These are phyloP conservation scores for Julus scandinavius DNA, from an alignment of 2,888 invertebrate species.

Conservation along the genomic window DNA sequence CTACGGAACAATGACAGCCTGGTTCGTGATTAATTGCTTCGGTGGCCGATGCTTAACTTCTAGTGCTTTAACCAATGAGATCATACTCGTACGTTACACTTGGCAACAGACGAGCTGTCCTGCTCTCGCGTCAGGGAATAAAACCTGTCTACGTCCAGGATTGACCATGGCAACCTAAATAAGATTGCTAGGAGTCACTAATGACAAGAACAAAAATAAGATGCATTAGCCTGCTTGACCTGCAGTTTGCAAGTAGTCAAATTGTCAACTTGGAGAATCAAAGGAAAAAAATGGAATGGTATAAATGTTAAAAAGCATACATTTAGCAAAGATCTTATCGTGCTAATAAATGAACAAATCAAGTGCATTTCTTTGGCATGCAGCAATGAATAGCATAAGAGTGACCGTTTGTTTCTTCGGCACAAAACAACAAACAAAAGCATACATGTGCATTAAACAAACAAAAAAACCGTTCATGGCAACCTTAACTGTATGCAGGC, in stretches of 20 bases:
- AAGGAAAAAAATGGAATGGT: conserved; percentile 14
- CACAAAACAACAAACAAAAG: not conserved
- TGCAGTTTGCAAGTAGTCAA: not conserved
- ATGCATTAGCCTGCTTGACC: too few species aligned
- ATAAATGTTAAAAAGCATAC: conserved; percentile 26
- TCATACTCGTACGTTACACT: too few species aligned
- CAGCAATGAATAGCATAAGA: conserved; percentile 23
- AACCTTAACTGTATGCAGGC: not conserved
- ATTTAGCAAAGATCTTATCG: not conserved
- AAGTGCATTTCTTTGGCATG: conserved; percentile 33
- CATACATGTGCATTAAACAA: conserved; percentile 21
- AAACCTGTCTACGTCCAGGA: too few species aligned
- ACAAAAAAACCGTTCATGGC: not conserved
- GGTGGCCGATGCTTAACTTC: too few species aligned
- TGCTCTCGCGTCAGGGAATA: too few species aligned
- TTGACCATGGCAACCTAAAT: too few species aligned
- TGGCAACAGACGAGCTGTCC: too few species aligned
- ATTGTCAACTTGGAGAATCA: not conserved
- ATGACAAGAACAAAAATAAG: too few species aligned
- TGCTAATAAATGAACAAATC: conserved; percentile 1
- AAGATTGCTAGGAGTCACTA: too few species aligned
- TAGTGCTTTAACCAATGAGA: too few species aligned
- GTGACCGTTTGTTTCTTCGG: conserved; percentile 9
- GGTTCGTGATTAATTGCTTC: too few species aligned
- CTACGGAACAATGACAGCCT: too few species aligned